A percentile compares a stretch with the other conserved stretches of the same genome.
Conservation (phyloP, 2,797 vertebrate genomes). For the Zenarchopterus dispar region DNA sequence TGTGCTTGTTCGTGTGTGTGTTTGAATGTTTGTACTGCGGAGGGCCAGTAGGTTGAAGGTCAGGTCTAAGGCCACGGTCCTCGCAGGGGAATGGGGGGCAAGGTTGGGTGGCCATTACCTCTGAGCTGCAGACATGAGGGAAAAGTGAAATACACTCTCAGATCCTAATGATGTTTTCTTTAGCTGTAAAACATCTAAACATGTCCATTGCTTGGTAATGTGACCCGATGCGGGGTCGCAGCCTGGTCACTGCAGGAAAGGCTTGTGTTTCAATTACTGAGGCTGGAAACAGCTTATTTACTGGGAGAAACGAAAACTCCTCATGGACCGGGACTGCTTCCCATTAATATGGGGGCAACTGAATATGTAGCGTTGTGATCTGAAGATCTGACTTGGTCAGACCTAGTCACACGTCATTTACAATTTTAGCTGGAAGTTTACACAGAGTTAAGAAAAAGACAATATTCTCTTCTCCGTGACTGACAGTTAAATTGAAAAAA, state of each 20-base stretch:
- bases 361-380: neutral
- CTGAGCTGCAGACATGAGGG: constrained; percentile 69
- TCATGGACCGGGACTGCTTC: neutral
- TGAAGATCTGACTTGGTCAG: too few relatives aligned
- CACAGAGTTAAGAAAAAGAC: too few relatives aligned
- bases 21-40: constrained; percentile 32
- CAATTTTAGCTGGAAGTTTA: too few relatives aligned
- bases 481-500: too few relatives aligned
- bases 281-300: constrained; percentile 72
- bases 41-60: constrained; percentile 71
- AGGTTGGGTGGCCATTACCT: constrained; percentile 48
- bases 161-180: constrained; percentile 84
- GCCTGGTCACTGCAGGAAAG: constrained; percentile 78
- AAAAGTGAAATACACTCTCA: constrained; percentile 78
- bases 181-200: constrained; percentile 81
- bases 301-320: constrained; percentile 16
- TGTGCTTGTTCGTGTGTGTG: neutral
- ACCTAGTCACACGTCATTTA: too few relatives aligned
- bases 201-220: constrained; percentile 79
- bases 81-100: constrained; percentile 30
- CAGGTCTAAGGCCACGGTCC: constrained; percentile 74
- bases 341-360: neutral
- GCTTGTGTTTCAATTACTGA: constrained; percentile 74
- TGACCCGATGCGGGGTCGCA: constrained; percentile 74
- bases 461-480: too few relatives aligned